Conservation (phyloP, 2,113 vertebrate genomes). For the Ciconia maguari region DNA sequence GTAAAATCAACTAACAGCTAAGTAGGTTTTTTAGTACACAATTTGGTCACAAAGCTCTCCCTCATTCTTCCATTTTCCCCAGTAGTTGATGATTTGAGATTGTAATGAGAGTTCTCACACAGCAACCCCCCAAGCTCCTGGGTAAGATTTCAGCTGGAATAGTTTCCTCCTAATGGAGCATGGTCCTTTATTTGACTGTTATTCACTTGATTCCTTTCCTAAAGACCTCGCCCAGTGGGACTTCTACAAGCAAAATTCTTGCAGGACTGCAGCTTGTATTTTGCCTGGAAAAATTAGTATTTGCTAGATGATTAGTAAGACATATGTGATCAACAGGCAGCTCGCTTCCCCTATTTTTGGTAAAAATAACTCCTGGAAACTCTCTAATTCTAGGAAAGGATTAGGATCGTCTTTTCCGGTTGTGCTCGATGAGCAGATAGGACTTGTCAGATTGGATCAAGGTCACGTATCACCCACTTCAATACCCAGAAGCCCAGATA, state of each 20-base stretch:
- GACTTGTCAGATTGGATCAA: not conserved
- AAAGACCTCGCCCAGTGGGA: not conserved
- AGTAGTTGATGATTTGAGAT: constrained; percentile 5
- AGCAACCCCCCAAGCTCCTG: constrained; percentile 25
- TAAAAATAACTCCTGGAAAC: not conserved
- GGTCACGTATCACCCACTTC: not conserved
- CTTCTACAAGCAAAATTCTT: not conserved
- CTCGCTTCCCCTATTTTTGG: not conserved
- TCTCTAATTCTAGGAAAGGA: not conserved
- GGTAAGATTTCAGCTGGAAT: constrained; percentile 59
- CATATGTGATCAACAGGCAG: not conserved
- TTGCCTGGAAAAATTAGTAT: constrained; percentile 34
- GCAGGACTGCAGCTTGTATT: not conserved
- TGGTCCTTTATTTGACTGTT: not conserved
- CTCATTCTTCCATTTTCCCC: constrained; percentile 54
- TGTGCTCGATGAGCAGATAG: not conserved
- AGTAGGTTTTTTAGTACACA: not conserved
- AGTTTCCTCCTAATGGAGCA: constrained; percentile 27
- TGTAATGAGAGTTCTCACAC: constrained; percentile 41
- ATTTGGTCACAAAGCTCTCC: constrained; percentile 40
- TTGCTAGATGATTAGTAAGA: not conserved
- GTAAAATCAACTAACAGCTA: constrained; percentile 41
- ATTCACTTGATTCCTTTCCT: constrained; percentile 12
- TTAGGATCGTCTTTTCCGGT: not conserved
- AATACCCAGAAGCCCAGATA: not conserved